Base-by-base conservation (phyloP, 1,140 invertebrate genomes). In the Drosophila oshimai region DNA sequence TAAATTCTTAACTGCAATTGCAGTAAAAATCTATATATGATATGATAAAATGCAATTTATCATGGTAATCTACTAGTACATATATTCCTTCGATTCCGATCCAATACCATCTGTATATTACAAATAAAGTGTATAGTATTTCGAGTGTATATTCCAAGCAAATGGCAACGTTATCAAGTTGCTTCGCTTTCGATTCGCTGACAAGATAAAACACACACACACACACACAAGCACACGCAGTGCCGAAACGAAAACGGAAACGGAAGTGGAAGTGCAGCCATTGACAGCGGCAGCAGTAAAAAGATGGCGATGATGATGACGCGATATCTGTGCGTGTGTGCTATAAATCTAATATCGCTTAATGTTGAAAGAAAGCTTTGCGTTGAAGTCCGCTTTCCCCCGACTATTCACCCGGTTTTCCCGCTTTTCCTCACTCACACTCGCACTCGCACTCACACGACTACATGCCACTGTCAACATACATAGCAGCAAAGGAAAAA, bases 181-280 rank as follows among this genome's bases (percentile, higher is more conserved):
- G 42, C 37, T 6, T 39, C 6, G 58, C 49, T 17, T 34, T 51
- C 20, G 24, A 13, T 34, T 51, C 20, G 24, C 69, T 77, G 79
- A 57, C 73, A 76, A 45, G 74, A 75, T 76, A 80, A 76, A 70
- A 42, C 57, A 34, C 51, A 54, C 6, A 26, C 24, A 47, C 28
- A 34, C 0, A 22, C 33, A 15, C 17, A 37, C 42, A 31, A 10
- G 26, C n/a, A 26, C 18, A 64, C n/a, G n/a, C 36, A 54, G 28
- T 22, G n/a, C 53, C 37, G 36, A 44, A 71, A 20, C 62, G 79
- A 73, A 78, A 74, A 42, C 74, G 79, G 79, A 44, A 71, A 20
- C 62, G 79, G 78, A 78, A 74, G 39, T 70, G 79, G 79, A 84
- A 86, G 71, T 86, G 80, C 80, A 86, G 79, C 80, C 80, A 84